Evolutionary conservation across 2,888 invertebrate genomes (phyloP), one percentile per base, ranked within the genome.

Genomic region (Toxonevra muliebris): DNA sequence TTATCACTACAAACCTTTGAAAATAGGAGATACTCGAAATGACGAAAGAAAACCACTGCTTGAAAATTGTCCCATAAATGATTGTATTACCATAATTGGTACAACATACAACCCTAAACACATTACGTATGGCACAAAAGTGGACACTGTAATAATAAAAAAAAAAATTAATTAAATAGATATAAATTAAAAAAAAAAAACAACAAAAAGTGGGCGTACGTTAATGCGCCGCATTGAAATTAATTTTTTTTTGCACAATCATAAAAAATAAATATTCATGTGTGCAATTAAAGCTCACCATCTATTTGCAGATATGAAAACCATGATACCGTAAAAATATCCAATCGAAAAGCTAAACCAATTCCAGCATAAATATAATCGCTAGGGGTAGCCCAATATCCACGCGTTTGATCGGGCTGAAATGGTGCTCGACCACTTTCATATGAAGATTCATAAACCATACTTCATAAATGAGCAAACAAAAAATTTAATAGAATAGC

Each of bases 1-100:
- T n/a, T n/a, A n/a, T n/a, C n/a, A n/a, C 30, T 4, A 30, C n/a
- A n/a, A n/a, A 93, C 95, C 96, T 91, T 96, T 96, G 83, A 96
- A 94, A 60, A 95, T 86, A 2, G 95, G 95, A 68, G 90, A 90
- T 70, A 93, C 89, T 74, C 90, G 91, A 86, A 94, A 95, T 61
- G 93, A 88, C 12, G 93, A 91, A 76, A 95, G 90, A 73, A 93
- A 93, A 73, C 94, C 93, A 59, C 91, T 90, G 76, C 92, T 92
- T 15, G 93, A 89, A 83, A 94, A 94, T 82, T 96, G 96, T 20
- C 96, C 96, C 77, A 96, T 87, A n/a, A 92, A 90, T 0, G 94
- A 91, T 84, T 96, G 96, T 86, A 96, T 87, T 79, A 95, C 93
- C 80, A 95, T 92, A 70, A 96, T 87, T 0, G 96, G 96, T 61